Conservation (phyloP, 2,113 vertebrate genomes). For the Thalassoma bifasciatum region DNA sequence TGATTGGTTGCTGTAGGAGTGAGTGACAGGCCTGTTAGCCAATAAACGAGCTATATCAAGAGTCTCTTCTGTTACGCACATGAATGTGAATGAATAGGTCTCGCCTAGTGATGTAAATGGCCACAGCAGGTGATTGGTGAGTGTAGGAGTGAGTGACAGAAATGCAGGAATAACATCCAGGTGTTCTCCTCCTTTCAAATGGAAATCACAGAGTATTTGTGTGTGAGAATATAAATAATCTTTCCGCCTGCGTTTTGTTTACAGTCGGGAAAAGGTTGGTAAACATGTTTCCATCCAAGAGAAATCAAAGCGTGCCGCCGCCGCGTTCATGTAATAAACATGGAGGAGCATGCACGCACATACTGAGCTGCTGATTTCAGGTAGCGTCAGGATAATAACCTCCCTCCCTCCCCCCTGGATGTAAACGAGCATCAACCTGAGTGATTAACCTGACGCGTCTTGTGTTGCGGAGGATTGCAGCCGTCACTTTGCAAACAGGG, state of each 20-base stretch:
- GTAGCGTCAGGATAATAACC: conserved; percentile 18
- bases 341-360: not conserved
- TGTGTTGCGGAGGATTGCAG: conserved; percentile 45
- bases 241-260: not conserved
- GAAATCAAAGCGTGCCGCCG: conserved; percentile 34
- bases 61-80: no score
- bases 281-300: conserved; percentile 37
- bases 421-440: conserved; percentile 34
- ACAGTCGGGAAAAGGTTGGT: conserved; percentile 1
- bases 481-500: conserved; percentile 36
- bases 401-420: conserved; percentile 1
- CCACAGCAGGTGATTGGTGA: no score
- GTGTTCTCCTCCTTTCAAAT: no score
- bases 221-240: not conserved
- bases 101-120: no score
- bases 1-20: no score
- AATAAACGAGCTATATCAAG: no score
- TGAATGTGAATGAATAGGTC: no score
- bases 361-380: conserved; percentile 29
- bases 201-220: not conserved
- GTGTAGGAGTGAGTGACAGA: no score
- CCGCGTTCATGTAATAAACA: conserved; percentile 35
- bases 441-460: conserved; percentile 44
- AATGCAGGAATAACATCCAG: no score
- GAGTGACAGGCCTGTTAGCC: no score